Base-by-base conservation (phyloP, 1,140 invertebrate species). In the Drepana arcuata region DNA sequence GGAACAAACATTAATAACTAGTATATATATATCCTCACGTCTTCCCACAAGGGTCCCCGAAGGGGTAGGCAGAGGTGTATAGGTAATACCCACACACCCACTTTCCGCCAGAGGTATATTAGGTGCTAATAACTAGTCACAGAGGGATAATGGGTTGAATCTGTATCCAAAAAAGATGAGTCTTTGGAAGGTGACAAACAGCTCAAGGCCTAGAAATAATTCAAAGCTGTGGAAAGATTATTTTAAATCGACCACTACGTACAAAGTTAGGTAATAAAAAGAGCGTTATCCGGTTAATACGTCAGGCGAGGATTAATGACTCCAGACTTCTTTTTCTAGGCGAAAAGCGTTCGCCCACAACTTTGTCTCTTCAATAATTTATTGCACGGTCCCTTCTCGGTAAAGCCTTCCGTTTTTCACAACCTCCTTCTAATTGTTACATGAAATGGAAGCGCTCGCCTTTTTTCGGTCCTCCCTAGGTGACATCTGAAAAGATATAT, bases 351-450 rank as follows among this genome's bases (percentile, higher is more conserved):
- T 37, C 43, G 34, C 32, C 14, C 41, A 34, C 34, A 54, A 60
- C 30, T 60, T 55, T 55, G 44, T 60, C 56, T 51, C 48, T 39
- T 55, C 38, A 55, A 52, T 55, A 60, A 60, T 55, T 60, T 55
- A 55, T 60, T 55, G 42, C 43, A 36, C 30, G 30, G 18, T 35
- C 40, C 39, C 41, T 35, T 28, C 38, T 28, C 30, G 4, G 16
- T 42, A 43, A 41, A 9, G 48, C 34, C 38, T 29, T 34, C 35
- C 36, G 36, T 49, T 48, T 44, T 41, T 12, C 35, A 26, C 29
- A n/a, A n/a, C 24, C 29, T 29, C 24, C 34, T 40, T 52, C 42
- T 51, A 52, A 52, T 57, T 57, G 53, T 52, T 46, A 57, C 53
- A 46, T 41, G 41, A 40, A 57, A 40, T 33, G 43, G 34, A 42